These are phyloP conservation scores for Leptinotarsa defecta DNA, from an alignment of 1,140 invertebrate genomes.

Conservation along the genomic window DNA sequence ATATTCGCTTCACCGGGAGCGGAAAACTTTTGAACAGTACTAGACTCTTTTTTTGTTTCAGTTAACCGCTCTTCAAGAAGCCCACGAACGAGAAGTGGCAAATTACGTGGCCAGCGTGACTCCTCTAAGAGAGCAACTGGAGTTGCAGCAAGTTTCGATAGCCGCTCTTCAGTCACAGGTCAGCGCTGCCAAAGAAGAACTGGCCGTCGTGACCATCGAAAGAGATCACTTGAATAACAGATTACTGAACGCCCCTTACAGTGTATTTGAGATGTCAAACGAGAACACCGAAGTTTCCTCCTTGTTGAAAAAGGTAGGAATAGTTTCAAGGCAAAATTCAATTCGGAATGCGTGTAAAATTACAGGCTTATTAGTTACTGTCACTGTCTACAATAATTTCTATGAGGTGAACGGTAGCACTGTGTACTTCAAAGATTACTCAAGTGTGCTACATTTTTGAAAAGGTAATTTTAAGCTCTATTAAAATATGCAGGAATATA, in stretches of 20 bases:
- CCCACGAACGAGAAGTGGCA: slow-evolving; percentile 76
- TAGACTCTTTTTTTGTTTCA: slow-evolving; percentile 46
- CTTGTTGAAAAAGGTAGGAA: slow-evolving; percentile 33
- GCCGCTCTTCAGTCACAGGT: slow-evolving; percentile 63
- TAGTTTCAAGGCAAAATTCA: neutral
- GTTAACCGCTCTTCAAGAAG: slow-evolving; percentile 75
- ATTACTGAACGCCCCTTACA: slow-evolving; percentile 31
- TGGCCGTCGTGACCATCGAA: slow-evolving; percentile 62
- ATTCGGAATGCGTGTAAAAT: too few relatives aligned
- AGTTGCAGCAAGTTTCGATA: slow-evolving; percentile 61
- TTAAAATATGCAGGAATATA: too few relatives aligned
- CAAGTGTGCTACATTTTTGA: too few relatives aligned
- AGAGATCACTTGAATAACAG: slow-evolving; percentile 63
- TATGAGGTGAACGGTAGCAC: too few relatives aligned
- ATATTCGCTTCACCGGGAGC: too few relatives aligned
- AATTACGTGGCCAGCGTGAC: slow-evolving; percentile 63
- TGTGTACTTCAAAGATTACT: too few relatives aligned
- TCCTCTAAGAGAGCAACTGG: slow-evolving; percentile 62
- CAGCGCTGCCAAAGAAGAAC: slow-evolving; percentile 61
- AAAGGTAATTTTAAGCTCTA: too few relatives aligned
- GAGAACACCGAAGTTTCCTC: slow-evolving; percentile 28
- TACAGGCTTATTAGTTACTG: too few relatives aligned
- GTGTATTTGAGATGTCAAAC: slow-evolving; percentile 6
- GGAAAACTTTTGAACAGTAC: neutral
- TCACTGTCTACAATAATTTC: too few relatives aligned